Base-by-base conservation (phyloP, 1,140 invertebrate genomes). In the Temnothorax curvispinosus region DNA sequence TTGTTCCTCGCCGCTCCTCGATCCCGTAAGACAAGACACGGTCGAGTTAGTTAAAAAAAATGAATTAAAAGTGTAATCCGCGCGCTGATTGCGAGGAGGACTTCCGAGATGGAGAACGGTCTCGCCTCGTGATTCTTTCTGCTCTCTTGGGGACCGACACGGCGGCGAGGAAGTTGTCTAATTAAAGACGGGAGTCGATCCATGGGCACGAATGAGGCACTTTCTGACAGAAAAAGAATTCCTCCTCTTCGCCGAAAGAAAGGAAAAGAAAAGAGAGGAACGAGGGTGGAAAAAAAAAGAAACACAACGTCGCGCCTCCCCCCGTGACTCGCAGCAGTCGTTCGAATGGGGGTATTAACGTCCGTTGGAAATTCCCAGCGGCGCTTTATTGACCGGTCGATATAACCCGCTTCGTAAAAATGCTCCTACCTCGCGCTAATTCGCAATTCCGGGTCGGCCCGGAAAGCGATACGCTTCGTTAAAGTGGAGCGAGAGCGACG, bases 11-110 rank as follows among this genome's bases (percentile, higher is more conserved):
- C 76, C 64, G 44, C 32, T 44, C 72, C 74, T 9, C 80, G 60
- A 90, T 90, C 58, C 60, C 67, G 54, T 72, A 76, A 89, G 76
- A 77, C 85, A 54, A 64, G 85, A 85, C 75, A 88, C 82, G 91
- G 82, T 91, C 88, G 89, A 92, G 82, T 92, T 89, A 88, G 91
- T 94, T 94, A 88, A 58, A 93, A 91, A 93, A 94, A 94, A 94
- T 94, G 94, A 94, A 94, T 94, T 94, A 94, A 95, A 94, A 94
- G 90, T 91, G 93, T 93, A 93, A 94, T 94, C 93, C 92, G 85
- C 64, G 87, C 76, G 87, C 93, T 93, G 93, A 95, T 94, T 92
- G 93, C 92, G 92, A 92, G 91, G 88, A 82, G 64, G 82, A 78
- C 75, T 90, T 82, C 56, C 62, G 89, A 88, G 92, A 92, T 90